These are phyloP conservation scores for Leucosticte australis DNA, from an alignment of 2,113 vertebrate genomes.

Conservation along the genomic window DNA sequence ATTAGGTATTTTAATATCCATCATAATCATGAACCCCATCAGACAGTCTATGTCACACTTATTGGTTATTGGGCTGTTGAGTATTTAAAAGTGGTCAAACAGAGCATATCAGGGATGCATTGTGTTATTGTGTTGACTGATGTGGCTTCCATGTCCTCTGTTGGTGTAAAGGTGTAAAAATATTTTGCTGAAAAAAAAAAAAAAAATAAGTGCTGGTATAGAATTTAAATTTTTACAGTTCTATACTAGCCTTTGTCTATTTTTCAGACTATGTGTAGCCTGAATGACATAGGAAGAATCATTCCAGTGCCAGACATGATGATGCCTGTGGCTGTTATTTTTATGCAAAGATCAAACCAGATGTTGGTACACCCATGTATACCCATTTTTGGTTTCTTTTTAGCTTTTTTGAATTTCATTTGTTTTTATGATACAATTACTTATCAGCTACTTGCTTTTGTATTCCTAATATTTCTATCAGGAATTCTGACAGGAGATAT, in stretches of 20 bases:
- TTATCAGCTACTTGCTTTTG: background rate
- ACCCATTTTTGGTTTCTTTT: background rate
- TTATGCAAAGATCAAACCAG: background rate
- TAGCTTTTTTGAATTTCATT: background rate
- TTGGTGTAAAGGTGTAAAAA: background rate
- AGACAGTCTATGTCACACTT: background rate
- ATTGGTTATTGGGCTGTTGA: background rate
- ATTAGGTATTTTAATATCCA: background rate
- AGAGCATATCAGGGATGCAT: background rate
- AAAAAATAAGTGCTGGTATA: background rate
- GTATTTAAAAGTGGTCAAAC: background rate
- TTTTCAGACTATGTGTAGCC: background rate
- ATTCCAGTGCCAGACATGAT: background rate
- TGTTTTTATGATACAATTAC: background rate
- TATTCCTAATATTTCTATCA: background rate
- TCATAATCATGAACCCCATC: background rate
- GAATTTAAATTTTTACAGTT: background rate
- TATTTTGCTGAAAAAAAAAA: background rate
- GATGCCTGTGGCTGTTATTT: background rate
- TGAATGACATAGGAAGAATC: background rate
- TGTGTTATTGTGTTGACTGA: background rate
- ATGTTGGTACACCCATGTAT: background rate
- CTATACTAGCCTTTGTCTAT: background rate
- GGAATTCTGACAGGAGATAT: background rate
- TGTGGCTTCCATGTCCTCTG: background rate